Evolutionary conservation across 2,888 invertebrate genomes (phyloP).

Genomic region (Lamellibrachia satsuma): DNA sequence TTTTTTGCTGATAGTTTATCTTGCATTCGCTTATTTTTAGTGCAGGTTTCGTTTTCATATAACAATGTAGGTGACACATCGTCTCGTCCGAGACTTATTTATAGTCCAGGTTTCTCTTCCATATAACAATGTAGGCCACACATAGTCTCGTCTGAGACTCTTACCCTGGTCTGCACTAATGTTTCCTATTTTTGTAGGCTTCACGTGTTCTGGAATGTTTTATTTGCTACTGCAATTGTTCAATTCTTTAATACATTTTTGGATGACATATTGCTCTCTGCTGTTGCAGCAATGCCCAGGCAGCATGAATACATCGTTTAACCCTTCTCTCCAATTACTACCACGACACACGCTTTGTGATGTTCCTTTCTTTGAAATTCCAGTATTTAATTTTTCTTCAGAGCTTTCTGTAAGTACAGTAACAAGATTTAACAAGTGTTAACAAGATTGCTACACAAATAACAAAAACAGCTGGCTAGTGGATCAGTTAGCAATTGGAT

Average conservation of each 20-base stretch:
- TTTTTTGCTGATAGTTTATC: not conserved
- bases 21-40: not conserved
- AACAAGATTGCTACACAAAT: too few species aligned
- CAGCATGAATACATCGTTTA: not conserved
- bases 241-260: not conserved
- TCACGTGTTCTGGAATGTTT: not conserved
- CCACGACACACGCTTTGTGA: too few species aligned
- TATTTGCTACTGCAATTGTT: not conserved
- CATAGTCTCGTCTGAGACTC: not conserved
- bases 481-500: too few species aligned
- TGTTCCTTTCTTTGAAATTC: too few species aligned
- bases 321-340: too few species aligned
- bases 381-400: too few species aligned
- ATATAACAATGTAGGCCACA: not conserved
- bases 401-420: too few species aligned
- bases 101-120: not conserved
- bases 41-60: not conserved
- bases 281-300: not conserved
- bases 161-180: too few species aligned
- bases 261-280: not conserved
- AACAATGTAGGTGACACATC: not conserved
- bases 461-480: too few species aligned
- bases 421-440: too few species aligned
- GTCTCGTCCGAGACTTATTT: not conserved
- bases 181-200: too few species aligned